phyloP scores from a whole-genome alignment of 2,113 vertebrate species.

The Neolamprologus falcicula region DNA sequence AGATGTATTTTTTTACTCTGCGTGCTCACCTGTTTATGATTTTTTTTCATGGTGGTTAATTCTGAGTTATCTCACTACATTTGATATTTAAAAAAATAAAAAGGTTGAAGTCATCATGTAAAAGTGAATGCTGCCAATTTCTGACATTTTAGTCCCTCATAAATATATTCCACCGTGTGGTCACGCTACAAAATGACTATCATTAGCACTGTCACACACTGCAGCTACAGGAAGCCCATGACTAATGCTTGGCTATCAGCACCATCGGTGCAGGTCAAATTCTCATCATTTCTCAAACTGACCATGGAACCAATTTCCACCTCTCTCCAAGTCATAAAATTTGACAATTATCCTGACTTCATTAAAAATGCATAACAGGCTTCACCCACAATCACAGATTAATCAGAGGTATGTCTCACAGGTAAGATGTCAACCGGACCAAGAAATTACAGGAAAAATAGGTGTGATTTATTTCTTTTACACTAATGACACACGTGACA shows the following conservation, averaged over 20 bases:
- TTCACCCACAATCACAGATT: slow-evolving; percentile 80
- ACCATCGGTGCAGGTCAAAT: slow-evolving; percentile 75
- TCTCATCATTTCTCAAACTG: slow-evolving; percentile 90
- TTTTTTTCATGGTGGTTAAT: neutral
- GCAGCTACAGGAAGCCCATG: slow-evolving; percentile 75
- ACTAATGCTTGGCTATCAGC: slow-evolving; percentile 85
- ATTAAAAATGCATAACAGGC: slow-evolving; percentile 90
- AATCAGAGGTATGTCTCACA: slow-evolving; percentile 79
- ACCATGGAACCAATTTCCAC: slow-evolving; percentile 89
- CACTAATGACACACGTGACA: slow-evolving; percentile 57
- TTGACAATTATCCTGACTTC: slow-evolving; percentile 86
- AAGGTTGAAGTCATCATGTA: slow-evolving; percentile 45
- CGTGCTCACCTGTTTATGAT: neutral
- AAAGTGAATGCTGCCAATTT: slow-evolving; percentile 60
- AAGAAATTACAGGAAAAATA: slow-evolving; percentile 74
- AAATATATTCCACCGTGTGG: slow-evolving; percentile 80
- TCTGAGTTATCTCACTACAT: slow-evolving; percentile 20
- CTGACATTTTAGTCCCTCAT: slow-evolving; percentile 76
- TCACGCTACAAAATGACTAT: slow-evolving; percentile 86
- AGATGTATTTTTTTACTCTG: neutral
- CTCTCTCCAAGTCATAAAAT: slow-evolving; percentile 85
- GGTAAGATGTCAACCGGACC: slow-evolving; percentile 71
- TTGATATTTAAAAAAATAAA: slow-evolving; percentile 38
- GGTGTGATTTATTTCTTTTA: slow-evolving; percentile 70
- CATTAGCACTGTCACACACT: slow-evolving; percentile 88